Base-by-base conservation (phyloP, 2,888 invertebrate genomes). In the Oscheius onirici region DNA sequence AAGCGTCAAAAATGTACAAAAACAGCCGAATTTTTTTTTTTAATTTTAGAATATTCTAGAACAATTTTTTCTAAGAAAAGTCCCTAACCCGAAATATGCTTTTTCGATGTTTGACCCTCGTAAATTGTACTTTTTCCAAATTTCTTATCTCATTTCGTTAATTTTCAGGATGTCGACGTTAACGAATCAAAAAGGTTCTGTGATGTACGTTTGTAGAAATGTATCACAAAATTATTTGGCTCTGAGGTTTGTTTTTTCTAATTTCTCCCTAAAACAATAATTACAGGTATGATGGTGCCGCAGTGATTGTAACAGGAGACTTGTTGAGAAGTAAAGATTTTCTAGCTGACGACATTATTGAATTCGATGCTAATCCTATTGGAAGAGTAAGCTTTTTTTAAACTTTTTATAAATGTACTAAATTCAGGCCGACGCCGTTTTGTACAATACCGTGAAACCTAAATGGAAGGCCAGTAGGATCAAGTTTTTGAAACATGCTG, bases 401-500 rank as follows among this genome's bases (percentile, higher is more conserved):
- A 13, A 26, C 20, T 34, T 6, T n/a, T n/a, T 22, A n/a, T n/a
- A n/a, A n/a, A n/a, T n/a, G n/a, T 5, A 24, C 17, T 49, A n/a
- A 11, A 28, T 68, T 46, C 34, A 68, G 69, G 51, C 43, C 8
- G 69, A 69, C 11, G 61, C 60, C 8, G 17, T 13, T 24, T 61
- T 69, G 40, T 69, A 69, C 24, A 61, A 52, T 20, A 61, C 43
- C 3, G 26, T 60, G 22, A 69, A 69, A 34, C 61, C 69, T 20
- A 69, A 61, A 49, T 69, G 69, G 69, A 69, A 69, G 28, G 69
- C 69, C 15, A 51, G 28, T 17, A 44, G 52, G 22, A 60, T 69
- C 49, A 77, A 77, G 20, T 75, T 67, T 55, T 55, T 77, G 17
- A 77, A 77, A 49, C 34, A 60, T 3, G 77, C 71, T 15, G 43